Percentiles rank a stretch among this genome's conserved stretches.
Conservation (phyloP, 2,797 vertebrate species). For the Neopelma chrysocephalum region DNA sequence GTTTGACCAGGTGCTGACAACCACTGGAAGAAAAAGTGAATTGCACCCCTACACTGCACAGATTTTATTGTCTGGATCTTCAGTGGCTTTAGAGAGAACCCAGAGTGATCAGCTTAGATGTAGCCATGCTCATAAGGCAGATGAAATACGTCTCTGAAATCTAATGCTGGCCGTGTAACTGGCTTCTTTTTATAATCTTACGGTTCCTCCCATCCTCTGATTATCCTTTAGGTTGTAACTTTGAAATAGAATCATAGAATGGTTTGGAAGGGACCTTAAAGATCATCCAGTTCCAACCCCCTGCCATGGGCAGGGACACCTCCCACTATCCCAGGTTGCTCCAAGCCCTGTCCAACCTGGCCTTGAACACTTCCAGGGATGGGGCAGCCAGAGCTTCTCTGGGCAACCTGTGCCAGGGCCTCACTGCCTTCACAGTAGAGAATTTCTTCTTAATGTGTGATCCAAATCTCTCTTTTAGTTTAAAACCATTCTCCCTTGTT, state of each 20-base stretch:
- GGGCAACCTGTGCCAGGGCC: neutral
- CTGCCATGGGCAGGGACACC: neutral
- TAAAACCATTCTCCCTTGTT: no score
- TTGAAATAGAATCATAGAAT: neutral
- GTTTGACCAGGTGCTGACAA: neutral
- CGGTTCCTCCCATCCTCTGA: neutral
- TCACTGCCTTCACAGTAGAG: neutral
- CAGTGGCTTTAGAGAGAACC: neutral
- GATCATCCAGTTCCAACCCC: neutral
- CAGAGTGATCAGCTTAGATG: no score
- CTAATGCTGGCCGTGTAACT: neutral
- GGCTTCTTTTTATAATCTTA: neutral
- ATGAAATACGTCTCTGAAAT: neutral
- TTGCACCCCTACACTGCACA: neutral
- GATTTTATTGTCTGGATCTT: neutral
- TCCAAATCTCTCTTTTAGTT: neutral
- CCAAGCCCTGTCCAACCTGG: neutral
- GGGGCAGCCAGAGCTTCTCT: neutral
- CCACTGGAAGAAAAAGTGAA: neutral
- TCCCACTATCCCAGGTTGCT: neutral
- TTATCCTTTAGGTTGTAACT: neutral
- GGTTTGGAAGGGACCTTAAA: neutral
- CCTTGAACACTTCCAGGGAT: neutral
- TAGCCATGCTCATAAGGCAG: neutral
- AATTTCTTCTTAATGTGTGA: neutral